phyloP scores from a whole-genome alignment of 2,888 invertebrate species.

The Agrenia bidenticulata region DNA sequence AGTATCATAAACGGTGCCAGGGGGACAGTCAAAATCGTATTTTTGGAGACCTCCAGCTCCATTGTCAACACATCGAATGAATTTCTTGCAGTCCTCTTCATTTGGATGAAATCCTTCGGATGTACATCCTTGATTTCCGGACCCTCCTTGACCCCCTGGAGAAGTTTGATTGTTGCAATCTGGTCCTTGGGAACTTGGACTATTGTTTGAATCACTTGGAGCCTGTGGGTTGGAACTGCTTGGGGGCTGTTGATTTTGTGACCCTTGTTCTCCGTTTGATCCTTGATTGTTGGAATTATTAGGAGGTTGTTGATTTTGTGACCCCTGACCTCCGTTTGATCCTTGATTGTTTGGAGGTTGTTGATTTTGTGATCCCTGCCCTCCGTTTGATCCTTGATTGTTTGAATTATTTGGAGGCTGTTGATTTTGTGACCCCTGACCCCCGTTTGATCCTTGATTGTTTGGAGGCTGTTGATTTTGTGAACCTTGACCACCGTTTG shows the following conservation, averaged over 20 bases:
- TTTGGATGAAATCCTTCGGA: slow-evolving; percentile 42
- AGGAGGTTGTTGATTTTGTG: neutral
- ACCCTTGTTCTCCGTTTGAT: neutral
- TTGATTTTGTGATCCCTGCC: neutral
- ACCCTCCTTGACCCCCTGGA: slow-evolving; percentile 7
- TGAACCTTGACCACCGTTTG: neutral
- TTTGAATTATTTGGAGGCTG: neutral
- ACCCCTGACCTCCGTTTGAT: no score
- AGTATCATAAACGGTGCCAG: slow-evolving; percentile 46
- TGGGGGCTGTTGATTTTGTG: neutral
- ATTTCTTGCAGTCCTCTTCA: slow-evolving; percentile 42
- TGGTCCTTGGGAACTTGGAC: slow-evolving; percentile 12
- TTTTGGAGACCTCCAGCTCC: slow-evolving; percentile 31
- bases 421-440: no score
- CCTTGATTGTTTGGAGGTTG: neutral
- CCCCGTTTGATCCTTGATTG: no score
- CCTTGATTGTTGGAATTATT: neutral
- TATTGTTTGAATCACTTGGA: neutral
- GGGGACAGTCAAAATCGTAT: slow-evolving; percentile 44
- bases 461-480: no score
- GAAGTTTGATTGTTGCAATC: slow-evolving; percentile 8
- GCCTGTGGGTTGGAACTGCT: neutral
- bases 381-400: neutral
- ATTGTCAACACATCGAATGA: slow-evolving; percentile 41
- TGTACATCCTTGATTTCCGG: slow-evolving; percentile 24